These are phyloP conservation scores for Clepsis dumicolana DNA, from an alignment of 2,888 invertebrate species.

Conservation along the genomic window DNA sequence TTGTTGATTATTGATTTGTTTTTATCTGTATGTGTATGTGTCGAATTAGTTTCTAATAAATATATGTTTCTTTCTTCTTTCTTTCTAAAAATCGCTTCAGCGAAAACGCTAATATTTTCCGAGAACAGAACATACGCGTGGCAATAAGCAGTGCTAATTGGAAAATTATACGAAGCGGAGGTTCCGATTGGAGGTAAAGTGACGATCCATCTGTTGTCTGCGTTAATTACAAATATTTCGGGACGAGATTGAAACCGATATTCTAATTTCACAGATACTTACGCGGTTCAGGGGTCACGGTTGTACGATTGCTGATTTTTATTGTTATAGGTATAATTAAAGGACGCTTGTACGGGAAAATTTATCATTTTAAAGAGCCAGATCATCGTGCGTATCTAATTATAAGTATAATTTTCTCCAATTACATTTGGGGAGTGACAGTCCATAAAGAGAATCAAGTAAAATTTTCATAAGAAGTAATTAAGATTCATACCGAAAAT, in stretches of 20 bases:
- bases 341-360: too few relatives aligned
- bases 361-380: neutral
- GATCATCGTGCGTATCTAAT: neutral
- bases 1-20: too few relatives aligned
- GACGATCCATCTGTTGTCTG: conserved; percentile 22
- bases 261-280: neutral
- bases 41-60: too few relatives aligned
- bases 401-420: too few relatives aligned
- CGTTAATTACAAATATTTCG: conserved; percentile 37
- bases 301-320: neutral
- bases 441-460: too few relatives aligned
- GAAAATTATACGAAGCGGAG: conserved; percentile 13
- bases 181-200: neutral
- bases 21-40: too few relatives aligned
- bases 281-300: neutral
- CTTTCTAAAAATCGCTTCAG: too few relatives aligned
- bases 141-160: conserved; percentile 13
- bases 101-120: neutral
- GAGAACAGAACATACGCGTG: neutral
- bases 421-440: too few relatives aligned
- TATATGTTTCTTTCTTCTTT: too few relatives aligned
- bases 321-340: too few relatives aligned
- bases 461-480: too few relatives aligned
- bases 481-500: too few relatives aligned
- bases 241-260: neutral